Evolutionary conservation across 2,113 vertebrate genomes (phyloP).

Genomic region (Prionailurus viverrinus): DNA sequence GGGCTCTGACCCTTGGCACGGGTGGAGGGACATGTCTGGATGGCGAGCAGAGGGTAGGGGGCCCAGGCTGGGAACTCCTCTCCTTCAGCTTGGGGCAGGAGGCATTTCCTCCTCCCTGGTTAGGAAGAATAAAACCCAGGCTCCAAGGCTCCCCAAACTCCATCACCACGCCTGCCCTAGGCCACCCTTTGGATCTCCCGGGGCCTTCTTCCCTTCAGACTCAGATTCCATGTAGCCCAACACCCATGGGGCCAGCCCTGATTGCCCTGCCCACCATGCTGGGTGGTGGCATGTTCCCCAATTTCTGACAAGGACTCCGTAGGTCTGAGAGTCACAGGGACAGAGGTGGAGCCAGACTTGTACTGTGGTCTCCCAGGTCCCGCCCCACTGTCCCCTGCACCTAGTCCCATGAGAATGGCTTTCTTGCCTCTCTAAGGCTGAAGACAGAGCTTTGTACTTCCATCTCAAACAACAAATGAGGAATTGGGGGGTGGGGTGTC

Average conservation of each 20-base stretch:
- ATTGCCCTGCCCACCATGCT: background rate
- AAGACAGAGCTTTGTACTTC: conserved; percentile 6
- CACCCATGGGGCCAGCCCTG: background rate
- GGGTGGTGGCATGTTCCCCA: background rate
- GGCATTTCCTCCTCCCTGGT: background rate
- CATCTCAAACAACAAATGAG: conserved; percentile 34
- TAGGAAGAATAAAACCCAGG: background rate
- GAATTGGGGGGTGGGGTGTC: background rate
- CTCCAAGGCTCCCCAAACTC: background rate
- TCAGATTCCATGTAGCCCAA: background rate
- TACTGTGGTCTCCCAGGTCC: background rate
- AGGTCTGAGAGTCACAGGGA: background rate
- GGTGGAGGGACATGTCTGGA: background rate
- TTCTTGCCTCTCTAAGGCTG: conserved; percentile 13
- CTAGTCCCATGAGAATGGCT: background rate
- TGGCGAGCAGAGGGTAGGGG: background rate
- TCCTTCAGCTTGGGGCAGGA: background rate
- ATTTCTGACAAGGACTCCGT: background rate
- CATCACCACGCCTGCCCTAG: background rate
- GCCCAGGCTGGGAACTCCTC: background rate
- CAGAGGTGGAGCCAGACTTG: background rate
- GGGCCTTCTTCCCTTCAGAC: background rate
- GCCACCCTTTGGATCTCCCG: accelerated
- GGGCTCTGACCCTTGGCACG: background rate
- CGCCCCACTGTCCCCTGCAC: background rate